Percentiles rank a stretch among this genome's conserved stretches.
phyloP scores from a whole-genome alignment of 1,140 invertebrate genomes.

The Thaumatotibia leucotreta region DNA sequence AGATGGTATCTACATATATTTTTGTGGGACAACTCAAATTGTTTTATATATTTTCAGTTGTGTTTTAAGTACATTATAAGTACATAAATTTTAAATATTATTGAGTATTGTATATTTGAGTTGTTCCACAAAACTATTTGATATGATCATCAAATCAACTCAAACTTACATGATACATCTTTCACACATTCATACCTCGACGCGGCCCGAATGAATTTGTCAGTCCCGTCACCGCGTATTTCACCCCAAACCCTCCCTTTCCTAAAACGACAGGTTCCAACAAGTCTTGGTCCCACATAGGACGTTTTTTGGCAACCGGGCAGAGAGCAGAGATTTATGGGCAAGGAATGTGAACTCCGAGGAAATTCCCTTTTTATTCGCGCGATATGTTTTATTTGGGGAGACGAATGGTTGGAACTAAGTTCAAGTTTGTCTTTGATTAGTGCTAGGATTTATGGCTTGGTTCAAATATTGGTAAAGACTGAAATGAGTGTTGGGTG shows the following conservation, averaged over 20 bases:
- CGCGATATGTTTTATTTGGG: conserved; percentile 33
- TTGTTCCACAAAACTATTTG: too few relatives aligned
- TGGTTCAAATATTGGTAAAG: background rate
- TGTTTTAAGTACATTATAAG: too few relatives aligned
- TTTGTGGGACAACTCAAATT: too few relatives aligned
- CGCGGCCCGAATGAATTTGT: conserved; percentile 24
- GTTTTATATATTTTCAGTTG: too few relatives aligned
- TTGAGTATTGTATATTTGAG: too few relatives aligned
- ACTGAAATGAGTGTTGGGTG: background rate
- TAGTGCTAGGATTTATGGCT: background rate
- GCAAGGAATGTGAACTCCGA: conserved; percentile 28
- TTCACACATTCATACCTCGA: background rate
- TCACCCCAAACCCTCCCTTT: conserved; percentile 14
- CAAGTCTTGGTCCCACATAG: background rate
- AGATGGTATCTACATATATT: too few relatives aligned
- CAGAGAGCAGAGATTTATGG: conserved; percentile 28
- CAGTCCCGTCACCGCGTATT: conserved; percentile 22
- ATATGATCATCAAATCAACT: background rate
- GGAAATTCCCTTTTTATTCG: conserved; percentile 34
- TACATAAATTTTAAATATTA: too few relatives aligned
- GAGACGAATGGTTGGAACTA: conserved; percentile 26
- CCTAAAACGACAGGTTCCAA: background rate
- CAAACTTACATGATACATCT: background rate
- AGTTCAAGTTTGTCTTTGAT: conserved; percentile 18
- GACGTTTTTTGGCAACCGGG: background rate